A percentile compares a stretch with the other conserved stretches of the same genome.
phyloP scores from a whole-genome alignment of 2,113 vertebrate species.

The Chitala chitala region DNA sequence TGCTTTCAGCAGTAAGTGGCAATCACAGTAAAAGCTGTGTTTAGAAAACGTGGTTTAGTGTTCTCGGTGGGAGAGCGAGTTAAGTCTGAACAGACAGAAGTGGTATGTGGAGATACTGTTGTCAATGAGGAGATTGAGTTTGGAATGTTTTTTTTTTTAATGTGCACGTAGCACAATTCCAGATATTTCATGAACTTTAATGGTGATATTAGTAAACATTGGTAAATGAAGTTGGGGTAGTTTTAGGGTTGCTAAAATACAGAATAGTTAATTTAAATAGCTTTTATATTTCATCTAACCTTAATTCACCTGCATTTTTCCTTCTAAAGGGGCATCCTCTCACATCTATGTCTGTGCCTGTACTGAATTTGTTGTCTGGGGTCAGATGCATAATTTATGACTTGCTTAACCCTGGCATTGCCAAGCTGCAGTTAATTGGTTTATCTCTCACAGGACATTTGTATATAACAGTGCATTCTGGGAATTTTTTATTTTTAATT shows the following conservation, averaged over 20 bases:
- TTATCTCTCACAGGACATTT: slow-evolving; percentile 5
- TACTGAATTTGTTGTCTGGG: slow-evolving; percentile 19
- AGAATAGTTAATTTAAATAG: no score
- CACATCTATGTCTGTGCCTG: not conserved
- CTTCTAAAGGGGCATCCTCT: not conserved
- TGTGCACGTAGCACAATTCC: no score
- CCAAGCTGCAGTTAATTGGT: not conserved
- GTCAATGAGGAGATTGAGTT: no score
- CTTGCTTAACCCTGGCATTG: not conserved
- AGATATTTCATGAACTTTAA: no score
- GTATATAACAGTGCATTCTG: not conserved
- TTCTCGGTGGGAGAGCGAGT: not conserved
- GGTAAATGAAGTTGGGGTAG: no score
- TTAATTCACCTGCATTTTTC: slow-evolving; percentile 10
- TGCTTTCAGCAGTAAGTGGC: not conserved
- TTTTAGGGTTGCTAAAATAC: no score
- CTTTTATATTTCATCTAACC: slow-evolving; percentile 2
- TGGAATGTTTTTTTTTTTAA: no score
- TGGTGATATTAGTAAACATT: no score
- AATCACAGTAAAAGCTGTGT: not conserved
- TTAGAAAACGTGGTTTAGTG: not conserved
- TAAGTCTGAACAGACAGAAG: not conserved
- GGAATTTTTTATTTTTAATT: no score
- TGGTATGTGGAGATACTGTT: not conserved
- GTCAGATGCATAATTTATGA: not conserved